Percentiles rank a stretch among this genome's conserved stretches.
Evolutionary conservation across 2,888 invertebrate species (phyloP).

Genomic region (Nephrotoma guestfalica): DNA sequence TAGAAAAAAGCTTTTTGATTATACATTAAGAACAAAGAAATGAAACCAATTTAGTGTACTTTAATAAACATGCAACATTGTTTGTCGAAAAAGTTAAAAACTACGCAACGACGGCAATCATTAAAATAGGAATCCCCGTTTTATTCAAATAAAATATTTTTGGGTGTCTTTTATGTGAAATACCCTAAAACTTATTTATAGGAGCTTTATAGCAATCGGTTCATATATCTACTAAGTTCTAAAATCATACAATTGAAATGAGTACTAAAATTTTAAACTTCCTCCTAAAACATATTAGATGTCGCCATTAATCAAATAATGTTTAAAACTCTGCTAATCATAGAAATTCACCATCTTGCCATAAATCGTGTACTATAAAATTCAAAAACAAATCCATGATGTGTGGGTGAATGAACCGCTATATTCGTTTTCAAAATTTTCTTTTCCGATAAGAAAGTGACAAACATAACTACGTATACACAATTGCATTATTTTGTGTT

Average conservation of each 20-base stretch:
- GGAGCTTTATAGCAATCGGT: not conserved
- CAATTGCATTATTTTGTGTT: not conserved
- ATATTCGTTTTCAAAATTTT: not conserved
- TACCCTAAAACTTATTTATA: not conserved
- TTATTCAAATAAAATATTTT: too few relatives aligned
- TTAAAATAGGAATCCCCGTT: too few relatives aligned
- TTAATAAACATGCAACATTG: too few relatives aligned
- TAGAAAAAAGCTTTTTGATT: too few relatives aligned
- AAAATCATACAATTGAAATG: not conserved
- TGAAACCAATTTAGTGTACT: too few relatives aligned
- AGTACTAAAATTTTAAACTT: not conserved
- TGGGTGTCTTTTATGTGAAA: not conserved
- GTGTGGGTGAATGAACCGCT: conserved; percentile 4
- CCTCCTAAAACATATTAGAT: not conserved
- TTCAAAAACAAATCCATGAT: not conserved
- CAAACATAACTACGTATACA: not conserved
- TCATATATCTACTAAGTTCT: not conserved
- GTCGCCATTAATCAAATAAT: not conserved
- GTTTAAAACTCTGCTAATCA: not conserved
- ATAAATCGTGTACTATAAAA: not conserved
- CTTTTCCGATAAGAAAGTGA: conserved; percentile 2
- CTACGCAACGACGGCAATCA: too few relatives aligned
- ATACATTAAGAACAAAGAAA: too few relatives aligned
- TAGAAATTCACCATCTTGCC: not conserved
- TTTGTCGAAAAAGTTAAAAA: too few relatives aligned